Evolutionary conservation across 2,113 vertebrate genomes (phyloP).

Genomic region (Gallinago paraguaiae): DNA sequence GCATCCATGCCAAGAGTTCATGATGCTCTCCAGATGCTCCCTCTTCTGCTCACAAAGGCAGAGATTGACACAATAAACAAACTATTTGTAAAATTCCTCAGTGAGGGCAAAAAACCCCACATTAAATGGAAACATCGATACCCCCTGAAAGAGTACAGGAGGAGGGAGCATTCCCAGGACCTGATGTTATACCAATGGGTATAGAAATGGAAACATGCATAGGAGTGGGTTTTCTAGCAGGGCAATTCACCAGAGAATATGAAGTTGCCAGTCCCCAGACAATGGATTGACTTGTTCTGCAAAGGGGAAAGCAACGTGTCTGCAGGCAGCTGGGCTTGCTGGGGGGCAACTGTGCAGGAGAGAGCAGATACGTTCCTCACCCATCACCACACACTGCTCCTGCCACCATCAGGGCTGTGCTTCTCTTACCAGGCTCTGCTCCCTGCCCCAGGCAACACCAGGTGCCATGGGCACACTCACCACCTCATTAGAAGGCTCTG

Average conservation of each 20-base stretch:
- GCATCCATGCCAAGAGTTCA: constrained; percentile 66
- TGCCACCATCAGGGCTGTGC: not conserved
- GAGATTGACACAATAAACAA: constrained; percentile 75
- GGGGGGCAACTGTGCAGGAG: not conserved
- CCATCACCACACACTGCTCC: not conserved
- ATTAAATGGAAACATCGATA: constrained; percentile 72
- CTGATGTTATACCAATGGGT: constrained; percentile 55
- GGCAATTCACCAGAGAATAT: constrained; percentile 3
- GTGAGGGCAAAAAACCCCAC: constrained; percentile 62
- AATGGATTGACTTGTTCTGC: not conserved
- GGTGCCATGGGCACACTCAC: accelerated
- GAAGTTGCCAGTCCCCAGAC: not conserved
- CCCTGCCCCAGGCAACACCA: not conserved
- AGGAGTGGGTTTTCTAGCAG: not conserved
- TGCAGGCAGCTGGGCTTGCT: not conserved
- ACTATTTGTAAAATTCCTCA: constrained; percentile 76
- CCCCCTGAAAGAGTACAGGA: constrained; percentile 58
- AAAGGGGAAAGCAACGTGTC: not conserved
- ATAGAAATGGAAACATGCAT: constrained; percentile 49
- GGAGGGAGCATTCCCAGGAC: constrained; percentile 55
- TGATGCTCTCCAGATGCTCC: constrained; percentile 81
- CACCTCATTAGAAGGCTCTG: not conserved
- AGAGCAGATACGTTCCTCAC: not conserved
- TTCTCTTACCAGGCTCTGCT: accelerated
- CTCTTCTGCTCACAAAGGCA: constrained; percentile 59